Percentiles rank a stretch among this genome's conserved stretches.
These are phyloP conservation scores for Probaryconus sp. DNA, from an alignment of 1,140 invertebrate species.

Conservation along the genomic window DNA sequence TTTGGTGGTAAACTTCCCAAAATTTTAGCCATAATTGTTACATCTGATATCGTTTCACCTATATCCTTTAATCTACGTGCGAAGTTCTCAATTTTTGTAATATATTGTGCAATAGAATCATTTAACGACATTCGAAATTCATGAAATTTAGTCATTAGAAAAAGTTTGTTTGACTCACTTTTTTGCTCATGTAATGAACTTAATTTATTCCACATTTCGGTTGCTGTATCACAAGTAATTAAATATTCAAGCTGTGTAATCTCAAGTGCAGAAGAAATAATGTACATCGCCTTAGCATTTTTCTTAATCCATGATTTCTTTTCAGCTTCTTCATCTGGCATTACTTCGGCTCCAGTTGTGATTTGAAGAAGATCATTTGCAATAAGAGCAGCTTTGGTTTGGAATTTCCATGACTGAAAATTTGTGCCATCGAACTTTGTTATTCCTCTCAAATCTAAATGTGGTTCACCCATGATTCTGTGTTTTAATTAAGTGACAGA, in stretches of 20 bases:
- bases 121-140: conserved; percentile 1
- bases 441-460: too few species aligned
- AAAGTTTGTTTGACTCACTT: conserved; percentile 13
- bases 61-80: conserved; percentile 5
- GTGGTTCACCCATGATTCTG: too few species aligned
- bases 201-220: conserved; percentile 28
- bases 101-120: conserved; percentile 9
- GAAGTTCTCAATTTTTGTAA: conserved; percentile 17
- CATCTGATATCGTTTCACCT: neutral
- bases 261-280: conserved; percentile 6
- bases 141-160: conserved; percentile 19
- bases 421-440: too few species aligned
- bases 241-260: conserved; percentile 3
- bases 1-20: conserved; percentile 17
- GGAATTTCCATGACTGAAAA: conserved; percentile 12
- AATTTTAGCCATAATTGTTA: conserved; percentile 16
- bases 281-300: conserved; percentile 24
- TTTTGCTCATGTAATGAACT: conserved; percentile 15
- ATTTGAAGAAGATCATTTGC: conserved; percentile 1
- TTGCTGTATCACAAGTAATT: neutral
- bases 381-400: conserved; percentile 1
- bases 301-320: conserved; percentile 3
- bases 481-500: too few species aligned
- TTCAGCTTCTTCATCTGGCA: neutral
- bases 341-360: neutral